phyloP scores from a whole-genome alignment of 2,113 vertebrate species.

The Eira barbara region DNA sequence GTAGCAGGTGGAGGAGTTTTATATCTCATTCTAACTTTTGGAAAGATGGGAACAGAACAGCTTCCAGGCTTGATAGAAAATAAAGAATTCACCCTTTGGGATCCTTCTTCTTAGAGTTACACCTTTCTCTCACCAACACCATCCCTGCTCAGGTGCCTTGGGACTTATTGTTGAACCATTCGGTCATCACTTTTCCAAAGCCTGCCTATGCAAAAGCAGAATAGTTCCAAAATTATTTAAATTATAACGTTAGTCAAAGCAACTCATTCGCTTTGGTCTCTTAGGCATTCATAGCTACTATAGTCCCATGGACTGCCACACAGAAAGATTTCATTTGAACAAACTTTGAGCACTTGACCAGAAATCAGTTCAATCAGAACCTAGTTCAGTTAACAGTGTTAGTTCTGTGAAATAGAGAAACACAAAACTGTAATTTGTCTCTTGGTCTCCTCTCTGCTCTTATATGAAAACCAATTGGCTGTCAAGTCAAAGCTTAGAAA shows the following conservation, averaged over 20 bases:
- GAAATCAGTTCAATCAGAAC: not conserved
- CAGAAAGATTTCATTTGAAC: not conserved
- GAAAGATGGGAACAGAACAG: conserved; percentile 27
- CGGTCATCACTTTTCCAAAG: not conserved
- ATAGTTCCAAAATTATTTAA: conserved; percentile 4
- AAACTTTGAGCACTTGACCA: conserved; percentile 19
- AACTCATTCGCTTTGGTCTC: not conserved
- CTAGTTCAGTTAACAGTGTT: not conserved
- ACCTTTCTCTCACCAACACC: not conserved
- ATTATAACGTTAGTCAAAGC: not conserved
- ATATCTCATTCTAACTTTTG: not conserved
- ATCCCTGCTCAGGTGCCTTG: not conserved
- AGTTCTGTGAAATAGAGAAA: conserved; percentile 15
- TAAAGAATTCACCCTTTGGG: not conserved
- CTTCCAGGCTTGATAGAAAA: not conserved
- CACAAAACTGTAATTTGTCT: conserved; percentile 30
- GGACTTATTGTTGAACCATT: not conserved
- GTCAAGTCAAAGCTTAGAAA: conserved; percentile 42
- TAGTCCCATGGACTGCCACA: not conserved
- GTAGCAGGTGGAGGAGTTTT: conserved; percentile 8
- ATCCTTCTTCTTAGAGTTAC: not conserved
- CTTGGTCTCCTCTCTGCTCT: not conserved
- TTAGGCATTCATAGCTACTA: not conserved
- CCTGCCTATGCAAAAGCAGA: not conserved
- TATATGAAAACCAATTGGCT: conserved; percentile 40